A percentile compares a stretch with the other conserved stretches of the same genome.
Conservation (phyloP, 1,140 invertebrate species). For the Thaumetopoea pityocampa region DNA sequence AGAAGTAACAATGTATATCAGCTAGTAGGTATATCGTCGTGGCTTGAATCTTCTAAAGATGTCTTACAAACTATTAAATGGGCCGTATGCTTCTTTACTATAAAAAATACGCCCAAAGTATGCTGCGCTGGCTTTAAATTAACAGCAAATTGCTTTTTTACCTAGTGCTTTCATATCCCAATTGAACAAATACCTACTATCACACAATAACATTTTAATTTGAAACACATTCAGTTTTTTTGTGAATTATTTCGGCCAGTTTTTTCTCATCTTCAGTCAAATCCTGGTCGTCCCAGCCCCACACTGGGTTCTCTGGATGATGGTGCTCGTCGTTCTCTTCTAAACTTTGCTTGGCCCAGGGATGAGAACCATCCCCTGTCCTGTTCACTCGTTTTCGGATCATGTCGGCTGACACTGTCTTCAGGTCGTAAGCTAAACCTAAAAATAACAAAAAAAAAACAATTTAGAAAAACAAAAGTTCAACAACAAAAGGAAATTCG, state of each 20-base stretch:
- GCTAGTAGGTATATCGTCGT: too few species aligned
- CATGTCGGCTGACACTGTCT: slow-evolving; percentile 82
- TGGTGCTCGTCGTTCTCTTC: slow-evolving; percentile 41
- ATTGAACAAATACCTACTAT: slow-evolving; percentile 4
- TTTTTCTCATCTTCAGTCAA: slow-evolving; percentile 65
- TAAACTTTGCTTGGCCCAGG: slow-evolving; percentile 49
- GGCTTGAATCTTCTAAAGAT: too few species aligned
- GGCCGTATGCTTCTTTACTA: too few species aligned
- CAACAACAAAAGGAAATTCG: neutral
- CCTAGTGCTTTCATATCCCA: slow-evolving; percentile 4
- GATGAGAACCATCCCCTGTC: slow-evolving; percentile 83
- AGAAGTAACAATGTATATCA: too few species aligned
- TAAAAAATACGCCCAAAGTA: too few species aligned
- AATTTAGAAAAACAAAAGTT: slow-evolving; percentile 1
- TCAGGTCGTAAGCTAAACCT: slow-evolving; percentile 84
- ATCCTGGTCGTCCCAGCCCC: slow-evolving; percentile 72
- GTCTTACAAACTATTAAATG: too few species aligned
- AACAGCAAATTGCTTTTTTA: too few species aligned
- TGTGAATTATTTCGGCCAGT: slow-evolving; percentile 58
- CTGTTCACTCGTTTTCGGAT: slow-evolving; percentile 78
- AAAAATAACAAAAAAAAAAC: slow-evolving; percentile 35
- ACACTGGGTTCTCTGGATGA: slow-evolving; percentile 67
- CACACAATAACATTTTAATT: slow-evolving; percentile 1
- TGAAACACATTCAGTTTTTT: slow-evolving; percentile 30
- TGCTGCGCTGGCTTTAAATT: too few species aligned